Percentiles rank a stretch among this genome's conserved stretches.
Conservation (phyloP, 1,140 invertebrate genomes). For the Nasonia longicornis region DNA sequence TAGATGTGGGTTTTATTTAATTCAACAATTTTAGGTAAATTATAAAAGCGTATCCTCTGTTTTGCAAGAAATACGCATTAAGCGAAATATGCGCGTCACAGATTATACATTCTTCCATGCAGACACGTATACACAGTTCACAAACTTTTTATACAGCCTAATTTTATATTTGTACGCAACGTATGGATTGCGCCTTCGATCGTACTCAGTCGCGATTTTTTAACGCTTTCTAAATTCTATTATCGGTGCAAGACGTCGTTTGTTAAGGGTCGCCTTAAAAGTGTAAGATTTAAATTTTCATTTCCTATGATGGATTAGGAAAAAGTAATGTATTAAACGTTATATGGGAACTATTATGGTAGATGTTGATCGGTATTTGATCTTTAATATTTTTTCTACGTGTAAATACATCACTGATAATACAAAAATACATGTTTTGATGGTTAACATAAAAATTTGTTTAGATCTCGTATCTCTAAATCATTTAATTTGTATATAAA, state of each 20-base stretch:
- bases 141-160: slow-evolving; percentile 62
- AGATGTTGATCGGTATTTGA: slow-evolving; percentile 45
- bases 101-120: slow-evolving; percentile 39
- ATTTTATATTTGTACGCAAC: slow-evolving; percentile 63
- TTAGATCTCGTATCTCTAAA: slow-evolving; percentile 32
- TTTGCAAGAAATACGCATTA: slow-evolving; percentile 27
- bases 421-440: slow-evolving; percentile 45
- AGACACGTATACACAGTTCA: slow-evolving; percentile 44
- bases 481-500: slow-evolving; percentile 32
- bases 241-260: slow-evolving; percentile 45
- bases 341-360: slow-evolving; percentile 45
- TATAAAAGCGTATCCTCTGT: slow-evolving; percentile 46
- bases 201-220: slow-evolving; percentile 48
- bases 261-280: slow-evolving; percentile 41
- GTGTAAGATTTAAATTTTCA: slow-evolving; percentile 42
- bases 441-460: slow-evolving; percentile 44
- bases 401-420: slow-evolving; percentile 46
- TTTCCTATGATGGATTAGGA: slow-evolving; percentile 45
- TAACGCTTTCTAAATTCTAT: slow-evolving; percentile 46
- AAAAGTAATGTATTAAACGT: slow-evolving; percentile 46
- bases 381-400: slow-evolving; percentile 49
- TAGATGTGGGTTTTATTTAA: slow-evolving; percentile 66
- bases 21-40: slow-evolving; percentile 53
- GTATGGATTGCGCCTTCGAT: slow-evolving; percentile 50
- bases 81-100: slow-evolving; percentile 41